Evolutionary conservation across 2,113 vertebrate species (phyloP).

Genomic region (Podarcis cretensis): DNA sequence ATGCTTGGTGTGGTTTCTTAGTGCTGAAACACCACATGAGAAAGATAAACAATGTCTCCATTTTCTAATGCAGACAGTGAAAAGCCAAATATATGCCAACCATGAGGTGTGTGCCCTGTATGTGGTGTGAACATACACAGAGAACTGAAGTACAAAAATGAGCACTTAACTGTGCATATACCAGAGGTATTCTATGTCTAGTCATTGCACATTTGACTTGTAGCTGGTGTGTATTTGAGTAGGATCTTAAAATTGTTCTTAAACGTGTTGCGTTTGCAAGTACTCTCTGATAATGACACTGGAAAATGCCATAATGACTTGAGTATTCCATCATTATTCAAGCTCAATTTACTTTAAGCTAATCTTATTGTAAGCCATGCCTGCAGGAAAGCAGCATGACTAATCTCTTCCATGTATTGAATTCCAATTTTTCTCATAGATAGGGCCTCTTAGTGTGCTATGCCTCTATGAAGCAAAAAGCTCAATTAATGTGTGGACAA

Average conservation of each 20-base stretch:
- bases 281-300: not conserved
- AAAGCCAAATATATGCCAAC: not conserved
- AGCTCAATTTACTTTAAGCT: conserved; percentile 8
- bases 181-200: not conserved
- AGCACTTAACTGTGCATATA: not conserved
- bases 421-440: conserved; percentile 21
- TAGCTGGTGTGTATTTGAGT: not conserved
- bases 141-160: not conserved
- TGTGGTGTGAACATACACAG: no score
- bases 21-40: not conserved
- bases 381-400: conserved; percentile 27
- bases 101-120: not conserved
- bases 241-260: not conserved
- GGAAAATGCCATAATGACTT: not conserved
- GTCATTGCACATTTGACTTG: not conserved
- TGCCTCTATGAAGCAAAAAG: not conserved
- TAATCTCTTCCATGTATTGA: conserved; percentile 37
- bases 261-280: not conserved
- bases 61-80: not conserved
- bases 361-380: conserved; percentile 13
- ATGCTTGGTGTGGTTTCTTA: not conserved
- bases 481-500: not conserved
- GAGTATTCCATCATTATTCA: conserved; percentile 13
- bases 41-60: not conserved
- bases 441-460: not conserved